Base-by-base conservation (phyloP, 2,113 vertebrate genomes). In the Takifugu bimaculatus region DNA sequence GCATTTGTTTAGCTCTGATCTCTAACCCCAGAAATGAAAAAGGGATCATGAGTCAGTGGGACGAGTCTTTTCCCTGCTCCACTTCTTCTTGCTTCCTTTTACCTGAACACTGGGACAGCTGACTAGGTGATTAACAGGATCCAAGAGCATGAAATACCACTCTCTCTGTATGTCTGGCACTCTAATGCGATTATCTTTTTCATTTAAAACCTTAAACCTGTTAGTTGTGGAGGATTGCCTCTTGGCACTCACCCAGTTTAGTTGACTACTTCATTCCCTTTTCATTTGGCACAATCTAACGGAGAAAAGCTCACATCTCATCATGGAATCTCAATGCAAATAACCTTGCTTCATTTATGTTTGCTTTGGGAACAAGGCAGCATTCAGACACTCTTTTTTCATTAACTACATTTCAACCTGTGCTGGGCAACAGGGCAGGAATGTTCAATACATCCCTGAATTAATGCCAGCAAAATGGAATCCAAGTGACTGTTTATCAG, bases 161-260 rank as follows among this genome's bases (percentile, higher is more conserved):
- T 78, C 77, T 66, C 80, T 86, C 83, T 84, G 76, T 85, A 74
- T 29, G 63, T 74, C 68, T 77, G 77, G 70, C 67, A 75, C 70
- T 67, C 74, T 90, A 89, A 89, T 88, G 67, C 71, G 81, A 88
- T 91, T 88, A 90, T 81, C 80, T 81, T 77, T 82, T 76, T 83
- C 67, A 88, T 88, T 87, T 88, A 83, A 83, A 85, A 74, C 82
- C 73, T 79, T 88, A 89, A 90, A 88, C 87, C 86, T 82, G 82
- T 89, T 88, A 88, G 85, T 78, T 83, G 87, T 88, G 84, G 85
- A 74, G 85, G 85, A 88, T 90, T 85, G 82, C 81, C 80, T 87
- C 75, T 79, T 84, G 78, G 83, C 72, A 55, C 84, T 82, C 64
- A 80, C 61, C 77, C 81, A 85, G 72, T 86, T 74, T 75, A 52